phyloP scores from a whole-genome alignment of 1,140 invertebrate genomes.

The Drosophila azteca region DNA sequence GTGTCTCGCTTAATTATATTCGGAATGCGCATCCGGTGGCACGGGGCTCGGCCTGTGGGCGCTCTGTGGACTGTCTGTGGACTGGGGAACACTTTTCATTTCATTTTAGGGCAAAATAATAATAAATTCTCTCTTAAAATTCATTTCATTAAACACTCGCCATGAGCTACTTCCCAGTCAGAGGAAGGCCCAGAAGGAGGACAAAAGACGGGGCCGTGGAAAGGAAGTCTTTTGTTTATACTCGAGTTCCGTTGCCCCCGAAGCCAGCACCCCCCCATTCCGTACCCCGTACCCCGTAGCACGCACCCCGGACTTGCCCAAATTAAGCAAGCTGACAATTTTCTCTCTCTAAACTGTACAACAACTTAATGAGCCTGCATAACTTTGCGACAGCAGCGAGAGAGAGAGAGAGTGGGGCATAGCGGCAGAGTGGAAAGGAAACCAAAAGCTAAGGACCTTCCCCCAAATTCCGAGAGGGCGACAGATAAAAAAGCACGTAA shows the following conservation, averaged over 20 bases:
- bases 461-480: slow-evolving; percentile 26
- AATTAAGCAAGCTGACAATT: slow-evolving; percentile 82
- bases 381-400: slow-evolving; percentile 70
- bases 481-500: slow-evolving; percentile 69
- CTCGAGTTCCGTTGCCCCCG: slow-evolving; percentile 21
- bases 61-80: slow-evolving; percentile 3
- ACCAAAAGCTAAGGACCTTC: slow-evolving; percentile 43
- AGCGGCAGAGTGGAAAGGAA: slow-evolving; percentile 13
- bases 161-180: slow-evolving; percentile 52
- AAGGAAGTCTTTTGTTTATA: slow-evolving; percentile 80
- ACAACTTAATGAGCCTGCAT: slow-evolving; percentile 82
- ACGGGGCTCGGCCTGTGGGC: background rate
- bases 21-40: slow-evolving; percentile 48
- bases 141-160: slow-evolving; percentile 80
- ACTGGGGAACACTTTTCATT: slow-evolving; percentile 68
- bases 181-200: slow-evolving; percentile 30
- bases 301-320: slow-evolving; percentile 46
- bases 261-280: background rate
- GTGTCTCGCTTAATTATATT: slow-evolving; percentile 66
- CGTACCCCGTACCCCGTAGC: background rate
- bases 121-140: slow-evolving; percentile 78
- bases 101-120: slow-evolving; percentile 70
- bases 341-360: slow-evolving; percentile 81
- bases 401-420: background rate
- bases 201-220: slow-evolving; percentile 30